phyloP scores from a whole-genome alignment of 2,797 vertebrate genomes.

The Bovichtus diacanthus region DNA sequence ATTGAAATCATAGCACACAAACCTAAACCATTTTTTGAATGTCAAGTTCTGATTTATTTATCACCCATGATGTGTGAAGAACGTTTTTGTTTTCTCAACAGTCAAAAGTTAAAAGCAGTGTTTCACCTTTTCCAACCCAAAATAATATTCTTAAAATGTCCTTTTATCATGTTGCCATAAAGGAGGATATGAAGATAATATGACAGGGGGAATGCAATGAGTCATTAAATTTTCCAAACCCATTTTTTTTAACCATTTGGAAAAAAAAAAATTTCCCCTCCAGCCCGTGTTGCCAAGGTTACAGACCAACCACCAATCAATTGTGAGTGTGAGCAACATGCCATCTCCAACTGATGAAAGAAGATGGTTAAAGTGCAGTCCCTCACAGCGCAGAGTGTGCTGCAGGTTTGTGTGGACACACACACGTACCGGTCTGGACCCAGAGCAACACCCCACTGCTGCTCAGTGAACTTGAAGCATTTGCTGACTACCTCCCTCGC shows the following conservation, averaged over 20 bases:
- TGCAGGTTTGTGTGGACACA: neutral
- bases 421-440: constrained; percentile 18
- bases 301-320: constrained; percentile 73
- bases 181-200: constrained; percentile 52
- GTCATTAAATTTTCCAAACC: constrained; percentile 47
- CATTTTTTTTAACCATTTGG: constrained; percentile 29
- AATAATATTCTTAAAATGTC: constrained; percentile 12
- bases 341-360: constrained; percentile 43
- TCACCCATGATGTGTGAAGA: constrained; percentile 50
- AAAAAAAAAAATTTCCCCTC: constrained; percentile 24
- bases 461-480: constrained; percentile 40
- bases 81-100: constrained; percentile 23
- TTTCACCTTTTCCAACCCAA: constrained; percentile 1
- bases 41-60: constrained; percentile 48
- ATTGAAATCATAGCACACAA: constrained; percentile 16
- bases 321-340: constrained; percentile 59
- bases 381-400: constrained; percentile 18
- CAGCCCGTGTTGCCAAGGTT: constrained; percentile 76
- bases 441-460: constrained; percentile 28
- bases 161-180: constrained; percentile 43
- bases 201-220: constrained; percentile 6
- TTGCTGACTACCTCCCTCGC: constrained; percentile 29
- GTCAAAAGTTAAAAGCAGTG: constrained; percentile 45
- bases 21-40: constrained; percentile 39
- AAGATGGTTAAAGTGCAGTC: constrained; percentile 54